Evolutionary conservation across 2,888 invertebrate genomes (phyloP).

Genomic region (Serrognathus titanus): DNA sequence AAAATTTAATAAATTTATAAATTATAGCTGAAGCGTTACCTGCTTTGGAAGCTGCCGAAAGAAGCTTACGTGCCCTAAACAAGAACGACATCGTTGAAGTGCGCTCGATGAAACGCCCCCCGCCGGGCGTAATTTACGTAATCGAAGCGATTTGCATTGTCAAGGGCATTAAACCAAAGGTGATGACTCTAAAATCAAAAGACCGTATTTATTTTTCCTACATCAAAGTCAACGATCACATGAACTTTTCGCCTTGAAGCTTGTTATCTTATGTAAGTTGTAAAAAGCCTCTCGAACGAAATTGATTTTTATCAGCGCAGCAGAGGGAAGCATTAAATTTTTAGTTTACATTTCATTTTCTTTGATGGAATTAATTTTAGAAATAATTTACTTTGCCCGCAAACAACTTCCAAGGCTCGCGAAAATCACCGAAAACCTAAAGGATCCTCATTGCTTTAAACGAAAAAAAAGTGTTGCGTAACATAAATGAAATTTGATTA

Average conservation of each 20-base stretch:
- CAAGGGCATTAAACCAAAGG: constrained; percentile 73
- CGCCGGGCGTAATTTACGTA: constrained; percentile 74
- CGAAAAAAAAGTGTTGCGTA: too few relatives aligned
- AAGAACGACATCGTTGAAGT: constrained; percentile 88
- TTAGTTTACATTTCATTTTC: background rate
- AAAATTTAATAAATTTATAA: background rate
- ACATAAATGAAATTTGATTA: too few relatives aligned
- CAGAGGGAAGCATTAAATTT: background rate
- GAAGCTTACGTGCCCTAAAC: constrained; percentile 84
- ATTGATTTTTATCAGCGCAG: background rate
- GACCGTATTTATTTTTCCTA: background rate
- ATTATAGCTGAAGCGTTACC: constrained; percentile 74
- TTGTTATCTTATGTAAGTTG: background rate
- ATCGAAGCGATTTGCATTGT: constrained; percentile 84
- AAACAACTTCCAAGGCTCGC: too few relatives aligned
- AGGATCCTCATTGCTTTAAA: too few relatives aligned
- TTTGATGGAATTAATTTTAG: too few relatives aligned
- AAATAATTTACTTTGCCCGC: too few relatives aligned
- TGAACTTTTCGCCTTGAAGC: background rate
- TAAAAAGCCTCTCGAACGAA: background rate
- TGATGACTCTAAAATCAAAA: constrained; percentile 33
- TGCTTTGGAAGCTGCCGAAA: constrained; percentile 79
- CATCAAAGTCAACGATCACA: background rate
- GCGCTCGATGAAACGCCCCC: constrained; percentile 91
- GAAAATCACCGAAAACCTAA: too few relatives aligned